Evolutionary conservation across 2,113 vertebrate genomes (phyloP), one percentile per base, ranked within the genome.

Genomic region (Epinephelus lanceolatus): DNA sequence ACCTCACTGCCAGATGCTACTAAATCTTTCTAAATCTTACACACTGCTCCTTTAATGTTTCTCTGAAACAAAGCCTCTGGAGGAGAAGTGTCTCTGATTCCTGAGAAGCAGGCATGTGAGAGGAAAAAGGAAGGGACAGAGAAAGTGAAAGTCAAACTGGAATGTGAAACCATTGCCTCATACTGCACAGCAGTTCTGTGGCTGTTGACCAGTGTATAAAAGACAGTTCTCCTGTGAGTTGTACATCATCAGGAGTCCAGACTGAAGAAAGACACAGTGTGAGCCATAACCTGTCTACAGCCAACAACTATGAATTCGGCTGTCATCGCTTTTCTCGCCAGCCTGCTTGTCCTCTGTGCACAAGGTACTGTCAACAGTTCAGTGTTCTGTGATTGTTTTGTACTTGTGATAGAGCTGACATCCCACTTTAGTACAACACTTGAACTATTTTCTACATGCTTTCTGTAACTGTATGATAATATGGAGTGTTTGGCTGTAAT

Each of bases 331-430:
- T 33, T 76, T 3, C 0, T 85, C 15, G 13, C 14, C 79, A 76
- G 65, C 59, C 60, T 82, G 78, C 60, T 88, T 10, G 17, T 88
- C 47, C 52, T 85, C 79, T 70, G 10, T 52, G 78, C 66, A 67
- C 75, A 82, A 85, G 82, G 86, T 88, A 76, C 59, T 18, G 47
- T 66, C 3, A 51, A n/a, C 42, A 23, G 21, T 21, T 49, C 40
- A 3, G 2, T 42, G 52, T 21, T 53, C 52, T 53, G 18, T 53
- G 15, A 53, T 21, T 21, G 2, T 53, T 18, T 7, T 53, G 52
- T 53, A 18, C 18, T 10, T 52, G 17, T 52, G 15, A 52, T 52
- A 17, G 15, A 52, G 17, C 18, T 53, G 18, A 53, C 51, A 53
- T 13, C 10, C 3, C 18, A 45, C 33, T 42, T 40, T 45, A 42